Base-by-base conservation (phyloP, 2,113 vertebrate species). In the Hiodon tergisus region DNA sequence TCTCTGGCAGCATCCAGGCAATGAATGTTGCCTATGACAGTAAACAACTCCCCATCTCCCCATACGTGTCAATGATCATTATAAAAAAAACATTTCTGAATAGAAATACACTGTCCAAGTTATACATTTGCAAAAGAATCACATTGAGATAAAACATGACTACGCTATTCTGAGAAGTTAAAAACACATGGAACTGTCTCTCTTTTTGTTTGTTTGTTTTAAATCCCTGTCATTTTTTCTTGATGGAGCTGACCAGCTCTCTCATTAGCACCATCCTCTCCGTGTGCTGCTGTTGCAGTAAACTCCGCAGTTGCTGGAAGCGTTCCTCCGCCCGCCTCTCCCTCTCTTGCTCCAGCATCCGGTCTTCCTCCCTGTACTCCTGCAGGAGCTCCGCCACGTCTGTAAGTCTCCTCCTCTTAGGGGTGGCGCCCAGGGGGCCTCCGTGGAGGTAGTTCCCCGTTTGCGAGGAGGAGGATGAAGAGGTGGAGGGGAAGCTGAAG, bases 321-420 rank as follows among this genome's bases (percentile, higher is more conserved):
- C 73, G 73, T 46, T 75, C 65, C 54, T 75, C 63, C 0, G 73
- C 65, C 65, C 73, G 67, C 14, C 47, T 16, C 46, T 75, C 73
- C 3, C 65, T 51, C 52, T 75, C 65, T 54, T 51, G 31, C 13
- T 67, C 73, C 7, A 48, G 9, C 47, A 53, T 46, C 2, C 54
- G 6, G 13, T 67, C 73, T 63, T 75, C 73, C 65, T 75, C 62
- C 31, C 73, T 13, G 73, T 59, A 68, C 73, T 75, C 73, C 65
- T 67, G 73, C 1, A 75, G 73, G 47, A 75, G 65, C 65, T 75
- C 73, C 2, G 55, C 73, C 65, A 75, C 73, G 14, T 75, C 73
- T 6, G 46, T n/a, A 6, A 75, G 50, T 46, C 65, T 55, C 65
- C 48, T 75, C 31, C 54, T 16, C 54, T 75, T 67, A 6, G 46